These are phyloP conservation scores for Cryptoblepharus egeriae DNA, from an alignment of 2,797 vertebrate species.

Conservation along the genomic window DNA sequence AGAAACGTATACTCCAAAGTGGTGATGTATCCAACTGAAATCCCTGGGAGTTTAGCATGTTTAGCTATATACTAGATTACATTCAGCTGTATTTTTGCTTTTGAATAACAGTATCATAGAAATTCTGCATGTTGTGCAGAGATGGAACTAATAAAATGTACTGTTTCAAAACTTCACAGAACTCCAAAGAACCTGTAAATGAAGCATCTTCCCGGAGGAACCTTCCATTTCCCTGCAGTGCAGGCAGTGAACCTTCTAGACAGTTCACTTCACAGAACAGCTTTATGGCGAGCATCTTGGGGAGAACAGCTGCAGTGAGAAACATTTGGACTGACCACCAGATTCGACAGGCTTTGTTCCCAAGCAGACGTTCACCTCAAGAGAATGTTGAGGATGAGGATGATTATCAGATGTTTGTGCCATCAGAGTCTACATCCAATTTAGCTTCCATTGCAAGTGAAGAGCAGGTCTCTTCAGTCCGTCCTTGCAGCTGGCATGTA, in stretches of 20 bases:
- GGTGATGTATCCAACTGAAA: no score
- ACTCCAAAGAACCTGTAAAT: conserved; percentile 84
- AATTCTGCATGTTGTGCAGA: background rate
- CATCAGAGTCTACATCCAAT: conserved; percentile 81
- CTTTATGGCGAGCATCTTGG: conserved; percentile 74
- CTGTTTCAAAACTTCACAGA: conserved; percentile 76
- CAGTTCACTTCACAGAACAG: conserved; percentile 72
- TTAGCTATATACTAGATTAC: no score
- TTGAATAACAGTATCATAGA: no score
- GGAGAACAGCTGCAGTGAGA: conserved; percentile 77
- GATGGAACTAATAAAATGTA: conserved; percentile 8
- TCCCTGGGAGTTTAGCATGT: no score
- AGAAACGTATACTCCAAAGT: no score
- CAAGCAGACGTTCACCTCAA: conserved; percentile 85
- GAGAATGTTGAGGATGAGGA: conserved; percentile 90
- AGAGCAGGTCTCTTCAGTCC: conserved; percentile 77
- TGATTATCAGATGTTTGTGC: conserved; percentile 96
- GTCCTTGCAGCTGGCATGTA: conserved; percentile 94
- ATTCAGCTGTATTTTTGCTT: no score
- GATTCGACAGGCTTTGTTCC: conserved; percentile 91
- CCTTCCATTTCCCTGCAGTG: conserved; percentile 64
- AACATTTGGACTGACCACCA: conserved; percentile 96
- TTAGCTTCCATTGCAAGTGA: conserved; percentile 70
- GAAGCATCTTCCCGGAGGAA: conserved; percentile 80
- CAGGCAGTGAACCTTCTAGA: conserved; percentile 73